phyloP scores from a whole-genome alignment of 2,888 invertebrate species.

The Mechanitis mazaeus region DNA sequence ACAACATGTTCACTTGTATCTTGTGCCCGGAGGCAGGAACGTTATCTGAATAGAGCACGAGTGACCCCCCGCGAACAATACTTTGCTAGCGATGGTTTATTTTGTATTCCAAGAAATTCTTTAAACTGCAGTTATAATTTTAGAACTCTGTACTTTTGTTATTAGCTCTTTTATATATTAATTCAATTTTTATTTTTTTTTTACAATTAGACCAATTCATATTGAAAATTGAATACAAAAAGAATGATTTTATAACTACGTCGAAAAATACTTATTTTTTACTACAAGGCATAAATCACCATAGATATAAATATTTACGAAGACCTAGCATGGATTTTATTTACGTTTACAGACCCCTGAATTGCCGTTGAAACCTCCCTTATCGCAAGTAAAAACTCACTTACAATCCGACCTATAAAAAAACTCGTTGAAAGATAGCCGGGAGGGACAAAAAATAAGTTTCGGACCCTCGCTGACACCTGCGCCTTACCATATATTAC shows the following conservation, averaged over 20 bases:
- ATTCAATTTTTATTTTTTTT: no score
- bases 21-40: constrained; percentile 13
- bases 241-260: no score
- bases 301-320: constrained; percentile 12
- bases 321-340: constrained; percentile 4
- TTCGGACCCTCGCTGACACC: constrained; percentile 32
- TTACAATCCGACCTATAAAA: constrained; percentile 33
- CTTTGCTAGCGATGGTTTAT: neutral
- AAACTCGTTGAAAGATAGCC: constrained; percentile 35
- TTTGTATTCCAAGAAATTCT: neutral
- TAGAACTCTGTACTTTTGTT: no score
- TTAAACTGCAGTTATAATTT: no score
- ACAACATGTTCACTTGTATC: constrained; percentile 12
- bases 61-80: constrained; percentile 4
- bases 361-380: constrained; percentile 10
- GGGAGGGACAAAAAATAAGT: constrained; percentile 35
- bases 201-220: neutral
- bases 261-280: neutral
- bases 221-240: neutral
- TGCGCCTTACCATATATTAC: constrained; percentile 29
- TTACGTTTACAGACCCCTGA: constrained; percentile 9
- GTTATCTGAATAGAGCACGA: constrained; percentile 5
- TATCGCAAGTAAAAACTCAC: constrained; percentile 22
- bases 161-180: no score
- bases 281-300: neutral